Evolutionary conservation across 1,140 invertebrate species (phyloP).

Genomic region (Trypoxylus dichotomus): DNA sequence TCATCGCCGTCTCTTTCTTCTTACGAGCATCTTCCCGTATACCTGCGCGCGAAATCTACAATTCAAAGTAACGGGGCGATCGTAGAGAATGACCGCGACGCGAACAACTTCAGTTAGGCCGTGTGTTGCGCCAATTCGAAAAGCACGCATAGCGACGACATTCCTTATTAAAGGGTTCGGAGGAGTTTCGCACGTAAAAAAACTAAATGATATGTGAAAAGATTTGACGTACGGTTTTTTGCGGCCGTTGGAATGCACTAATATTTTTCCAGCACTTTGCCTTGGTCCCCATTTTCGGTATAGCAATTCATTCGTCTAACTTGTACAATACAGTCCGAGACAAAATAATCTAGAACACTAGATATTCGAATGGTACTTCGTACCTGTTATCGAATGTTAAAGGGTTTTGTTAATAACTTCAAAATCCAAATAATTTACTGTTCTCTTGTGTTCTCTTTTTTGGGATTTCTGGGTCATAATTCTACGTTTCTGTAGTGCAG

Average conservation of each 20-base stretch:
- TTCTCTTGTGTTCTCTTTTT: too few species aligned
- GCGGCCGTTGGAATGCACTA: not conserved
- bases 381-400: too few species aligned
- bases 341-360: too few species aligned
- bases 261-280: not conserved
- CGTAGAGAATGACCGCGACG: not conserved
- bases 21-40: not conserved
- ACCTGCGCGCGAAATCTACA: not conserved
- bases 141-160: slow-evolving; percentile 31
- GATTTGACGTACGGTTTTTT: slow-evolving; percentile 37
- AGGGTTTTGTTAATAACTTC: too few species aligned
- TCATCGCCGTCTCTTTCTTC: not conserved
- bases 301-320: too few species aligned
- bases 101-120: slow-evolving; percentile 32
- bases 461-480: too few species aligned
- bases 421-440: too few species aligned
- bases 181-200: slow-evolving; percentile 31
- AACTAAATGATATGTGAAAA: slow-evolving; percentile 41
- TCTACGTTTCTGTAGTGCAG: too few species aligned
- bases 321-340: too few species aligned
- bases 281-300: too few species aligned
- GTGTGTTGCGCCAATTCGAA: slow-evolving; percentile 37
- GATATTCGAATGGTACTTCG: too few species aligned
- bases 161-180: slow-evolving; percentile 33
- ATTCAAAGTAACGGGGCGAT: too few species aligned